phyloP scores from a whole-genome alignment of 2,113 vertebrate genomes.

The Arvicanthis niloticus region DNA sequence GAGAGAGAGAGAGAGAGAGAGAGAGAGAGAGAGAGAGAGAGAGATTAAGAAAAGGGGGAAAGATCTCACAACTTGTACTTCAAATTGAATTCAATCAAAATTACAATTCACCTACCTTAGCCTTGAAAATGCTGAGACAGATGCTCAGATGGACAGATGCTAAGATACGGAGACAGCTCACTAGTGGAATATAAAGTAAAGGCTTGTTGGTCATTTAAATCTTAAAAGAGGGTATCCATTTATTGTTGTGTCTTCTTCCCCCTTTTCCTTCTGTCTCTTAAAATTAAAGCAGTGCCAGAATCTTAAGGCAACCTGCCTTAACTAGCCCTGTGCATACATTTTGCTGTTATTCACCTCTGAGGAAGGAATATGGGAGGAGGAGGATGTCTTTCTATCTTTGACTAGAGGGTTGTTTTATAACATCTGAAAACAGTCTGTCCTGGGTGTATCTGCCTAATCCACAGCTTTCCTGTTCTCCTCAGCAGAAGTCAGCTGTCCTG shows the following conservation, averaged over 20 bases:
- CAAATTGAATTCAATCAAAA: no score
- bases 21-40: neutral
- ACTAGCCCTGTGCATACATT: neutral
- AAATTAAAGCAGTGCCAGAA: neutral
- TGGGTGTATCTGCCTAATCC: neutral
- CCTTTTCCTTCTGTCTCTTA: neutral
- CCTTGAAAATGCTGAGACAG: neutral
- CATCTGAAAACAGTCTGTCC: neutral
- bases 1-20: no score
- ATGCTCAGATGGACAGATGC: neutral
- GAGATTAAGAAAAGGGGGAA: no score
- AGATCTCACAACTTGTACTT: no score
- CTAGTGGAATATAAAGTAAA: neutral
- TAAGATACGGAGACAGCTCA: neutral
- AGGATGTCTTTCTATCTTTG: neutral
- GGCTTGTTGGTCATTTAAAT: neutral
- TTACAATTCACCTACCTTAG: rapidly evolving
- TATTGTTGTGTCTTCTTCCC: no score
- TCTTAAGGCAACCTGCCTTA: slow-evolving; percentile 16
- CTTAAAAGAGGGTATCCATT: neutral
- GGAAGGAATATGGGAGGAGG: neutral
- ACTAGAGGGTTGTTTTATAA: neutral
- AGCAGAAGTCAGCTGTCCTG: neutral
- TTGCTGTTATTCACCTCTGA: neutral
- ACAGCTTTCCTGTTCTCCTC: neutral